Evolutionary conservation across 2,113 vertebrate genomes (phyloP), one percentile per base, ranked within the genome.

Genomic region (Orcinus orca): DNA sequence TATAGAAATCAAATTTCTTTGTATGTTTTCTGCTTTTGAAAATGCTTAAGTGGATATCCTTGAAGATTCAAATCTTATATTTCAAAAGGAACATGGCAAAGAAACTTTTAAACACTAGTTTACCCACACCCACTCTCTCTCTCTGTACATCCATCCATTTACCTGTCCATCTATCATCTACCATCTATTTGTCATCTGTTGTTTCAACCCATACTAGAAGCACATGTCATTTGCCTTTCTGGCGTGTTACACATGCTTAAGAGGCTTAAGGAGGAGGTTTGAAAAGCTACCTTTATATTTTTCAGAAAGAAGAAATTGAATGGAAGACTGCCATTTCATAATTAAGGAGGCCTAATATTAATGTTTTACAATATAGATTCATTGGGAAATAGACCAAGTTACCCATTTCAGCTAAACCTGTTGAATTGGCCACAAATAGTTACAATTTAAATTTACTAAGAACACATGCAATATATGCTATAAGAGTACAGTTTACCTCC

Each of bases 1-100:
- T 95, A 31, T 68, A 88, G 36, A 85, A 93, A 68, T 85, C 21
- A 85, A 50, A 68, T 83, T 93, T 47, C 2, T 87, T 95, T 83
- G 18, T 62, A 53, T 25, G 6, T 55, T 88, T 44, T 29, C 65
- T 70, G 14, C 83, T 91, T 95, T 70, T 94, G 63, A 68, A 88
- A 94, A 92, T 77, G 33, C 20, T 50, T n/a, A 63, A 6, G 29
- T 71, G 82, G 80, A 82, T 11, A 38, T 80, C n/a, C 29, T 70
- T 85, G 18, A 93, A 68, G 33, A 58, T 9, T 76, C 25, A 79
- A 71, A 79, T 90, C 23, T 83, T 83, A 2, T 58, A 95, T 87
- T 94, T 96, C 58, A 86, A 79, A 97, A 63, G 65, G 55, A 90
- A 62, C 18, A 2, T 25, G 41, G 50, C 71, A 85, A 76, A 85